A percentile compares a stretch with the other conserved stretches of the same genome.
Evolutionary conservation across 2,888 invertebrate species (phyloP).

Genomic region (Anthrax anthrax): DNA sequence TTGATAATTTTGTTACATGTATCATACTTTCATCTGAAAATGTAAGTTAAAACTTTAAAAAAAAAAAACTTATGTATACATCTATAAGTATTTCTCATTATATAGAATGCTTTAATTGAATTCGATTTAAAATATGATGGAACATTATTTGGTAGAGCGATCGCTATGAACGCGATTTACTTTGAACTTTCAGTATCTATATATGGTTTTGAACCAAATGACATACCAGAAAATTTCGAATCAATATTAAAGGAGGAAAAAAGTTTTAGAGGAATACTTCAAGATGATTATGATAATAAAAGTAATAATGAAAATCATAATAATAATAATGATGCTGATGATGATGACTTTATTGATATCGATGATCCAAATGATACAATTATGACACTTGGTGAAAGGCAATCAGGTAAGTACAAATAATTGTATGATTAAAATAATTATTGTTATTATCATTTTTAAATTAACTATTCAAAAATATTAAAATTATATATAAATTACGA

Average conservation of each 20-base stretch:
- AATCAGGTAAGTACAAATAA: slow-evolving; percentile 3
- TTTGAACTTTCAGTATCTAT: slow-evolving; percentile 23
- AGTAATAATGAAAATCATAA: neutral
- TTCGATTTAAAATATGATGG: slow-evolving; percentile 13
- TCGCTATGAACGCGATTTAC: slow-evolving; percentile 12
- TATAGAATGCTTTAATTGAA: slow-evolving; percentile 22
- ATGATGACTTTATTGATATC: slow-evolving; percentile 11
- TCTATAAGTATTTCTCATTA: no score
- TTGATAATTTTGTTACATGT: slow-evolving; percentile 21
- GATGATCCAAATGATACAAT: slow-evolving; percentile 8
- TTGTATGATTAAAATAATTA: neutral
- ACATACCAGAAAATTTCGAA: slow-evolving; percentile 16
- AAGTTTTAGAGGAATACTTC: slow-evolving; percentile 4
- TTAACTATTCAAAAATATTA: no score
- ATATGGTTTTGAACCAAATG: slow-evolving; percentile 21
- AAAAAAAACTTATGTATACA: no score
- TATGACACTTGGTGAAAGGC: slow-evolving; percentile 11
- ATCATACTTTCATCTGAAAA: slow-evolving; percentile 24
- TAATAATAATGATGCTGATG: slow-evolving; percentile 7
- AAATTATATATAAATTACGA: no score
- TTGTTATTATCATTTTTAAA: no score
- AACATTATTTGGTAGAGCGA: slow-evolving; percentile 17
- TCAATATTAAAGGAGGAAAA: slow-evolving; percentile 17
- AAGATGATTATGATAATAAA: neutral
- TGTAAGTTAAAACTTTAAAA: slow-evolving; percentile 17